These are phyloP conservation scores for Myotis daubentonii DNA, from an alignment of 2,797 vertebrate genomes.

Conservation along the genomic window DNA sequence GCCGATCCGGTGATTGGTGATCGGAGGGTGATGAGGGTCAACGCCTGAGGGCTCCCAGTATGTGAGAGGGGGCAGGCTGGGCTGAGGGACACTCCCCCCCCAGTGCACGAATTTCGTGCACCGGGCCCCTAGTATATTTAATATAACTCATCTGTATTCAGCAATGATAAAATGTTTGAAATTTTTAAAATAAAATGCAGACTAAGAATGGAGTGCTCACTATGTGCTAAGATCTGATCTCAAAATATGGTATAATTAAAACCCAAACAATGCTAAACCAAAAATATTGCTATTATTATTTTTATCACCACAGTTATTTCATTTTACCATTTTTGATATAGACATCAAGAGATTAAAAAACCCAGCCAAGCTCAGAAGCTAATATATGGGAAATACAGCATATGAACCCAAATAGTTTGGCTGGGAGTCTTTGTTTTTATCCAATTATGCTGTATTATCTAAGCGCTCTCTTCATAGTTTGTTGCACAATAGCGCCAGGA, in stretches of 20 bases:
- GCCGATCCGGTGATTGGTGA: too few relatives aligned
- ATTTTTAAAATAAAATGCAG: not conserved
- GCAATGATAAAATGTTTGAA: not conserved
- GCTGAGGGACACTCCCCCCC: too few relatives aligned
- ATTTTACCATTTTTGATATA: not conserved
- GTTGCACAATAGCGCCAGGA: too few relatives aligned
- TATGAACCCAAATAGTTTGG: not conserved
- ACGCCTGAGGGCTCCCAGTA: too few relatives aligned
- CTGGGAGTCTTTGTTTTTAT: not conserved
- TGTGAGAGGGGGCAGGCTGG: too few relatives aligned
- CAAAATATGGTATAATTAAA: not conserved
- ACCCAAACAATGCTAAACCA: rapidly evolving
- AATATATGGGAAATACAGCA: not conserved
- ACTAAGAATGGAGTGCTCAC: not conserved
- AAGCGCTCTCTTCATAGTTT: not conserved
- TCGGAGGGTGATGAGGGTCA: too few relatives aligned
- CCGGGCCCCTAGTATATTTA: too few relatives aligned
- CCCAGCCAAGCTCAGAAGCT: not conserved
- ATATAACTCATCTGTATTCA: not conserved
- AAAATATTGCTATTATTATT: not conserved
- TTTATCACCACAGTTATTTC: not conserved
- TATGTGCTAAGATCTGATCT: not conserved
- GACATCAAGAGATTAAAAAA: not conserved
- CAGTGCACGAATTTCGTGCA: too few relatives aligned
- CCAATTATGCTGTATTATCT: not conserved